Evolutionary conservation across 2,888 invertebrate genomes (phyloP), one percentile per base, ranked within the genome.

Genomic region (Drosophila anceps): DNA sequence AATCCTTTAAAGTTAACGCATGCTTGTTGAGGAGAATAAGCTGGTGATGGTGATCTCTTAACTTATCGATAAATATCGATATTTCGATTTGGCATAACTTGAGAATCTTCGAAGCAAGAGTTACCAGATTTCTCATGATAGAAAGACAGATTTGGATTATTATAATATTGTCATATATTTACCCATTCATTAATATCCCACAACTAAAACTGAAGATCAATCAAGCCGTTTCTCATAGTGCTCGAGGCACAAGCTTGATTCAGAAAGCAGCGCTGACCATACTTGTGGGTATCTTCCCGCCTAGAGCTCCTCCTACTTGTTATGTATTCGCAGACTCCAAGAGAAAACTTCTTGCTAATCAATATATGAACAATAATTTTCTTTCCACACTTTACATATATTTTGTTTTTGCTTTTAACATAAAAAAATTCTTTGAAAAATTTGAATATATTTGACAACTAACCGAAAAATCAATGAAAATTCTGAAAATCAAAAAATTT

Each of bases 381-480:
- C 18, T 12, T 50, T 12, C 31, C 18, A 31, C 48, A 48, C 31
- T 48, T 48, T 29, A 48, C 18, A 18, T 18, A 18, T 18, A 24
- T 24, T n/a, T 12, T n/a, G 31, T 31, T 50, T 31, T 46, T 50
- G 31, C 12, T 18, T 50, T 48, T 2, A 48, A 48, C 29, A 50
- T 8, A 46, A 0, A 48, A 24, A n/a, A 48, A n/a, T 50, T 12
- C 7, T 46, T 31, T n/a, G 8, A n/a, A 18, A 29, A 18, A 48
- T 48, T 48, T 48, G 7, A 29, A n/a, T n/a, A 48, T 48, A 55
- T 48, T 60, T 50, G 18, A 33, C 31, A 46, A 44, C 2, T 7
- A 66, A 27, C 18, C 15, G 2, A 31, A 58, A 33, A 53, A 48
- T 41, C 4, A 39, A n/a, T 37, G 41, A 59, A 50, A 57, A 59